phyloP scores from a whole-genome alignment of 2,113 vertebrate genomes.

The Cnemophilus loriae region DNA sequence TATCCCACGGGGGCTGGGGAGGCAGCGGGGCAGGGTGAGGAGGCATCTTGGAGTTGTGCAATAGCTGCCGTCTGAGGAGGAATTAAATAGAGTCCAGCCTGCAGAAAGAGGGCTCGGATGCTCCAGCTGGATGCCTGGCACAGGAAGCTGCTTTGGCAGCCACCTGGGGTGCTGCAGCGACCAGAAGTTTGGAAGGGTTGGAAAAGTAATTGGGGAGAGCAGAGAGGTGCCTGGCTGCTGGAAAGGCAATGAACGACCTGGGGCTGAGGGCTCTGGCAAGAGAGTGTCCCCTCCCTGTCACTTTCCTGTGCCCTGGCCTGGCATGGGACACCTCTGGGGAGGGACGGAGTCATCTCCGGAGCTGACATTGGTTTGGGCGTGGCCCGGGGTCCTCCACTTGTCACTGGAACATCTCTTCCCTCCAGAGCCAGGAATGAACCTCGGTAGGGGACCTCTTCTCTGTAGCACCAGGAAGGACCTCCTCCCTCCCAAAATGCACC shows the following conservation, averaged over 20 bases:
- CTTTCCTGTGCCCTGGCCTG: background rate
- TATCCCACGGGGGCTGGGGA: background rate
- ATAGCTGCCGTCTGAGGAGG: background rate
- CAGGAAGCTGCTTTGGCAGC: background rate
- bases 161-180: background rate
- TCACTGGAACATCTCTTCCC: background rate
- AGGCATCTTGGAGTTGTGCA: background rate
- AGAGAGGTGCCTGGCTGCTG: background rate
- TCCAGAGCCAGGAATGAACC: background rate
- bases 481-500: background rate
- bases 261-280: background rate
- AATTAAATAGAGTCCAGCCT: background rate
- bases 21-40: accelerated
- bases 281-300: background rate
- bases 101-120: background rate
- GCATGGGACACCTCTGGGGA: background rate
- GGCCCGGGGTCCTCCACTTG: background rate
- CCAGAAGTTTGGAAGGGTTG: background rate
- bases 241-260: background rate
- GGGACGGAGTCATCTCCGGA: background rate
- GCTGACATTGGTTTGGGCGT: background rate
- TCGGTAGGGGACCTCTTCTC: background rate
- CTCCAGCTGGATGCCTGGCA: background rate
- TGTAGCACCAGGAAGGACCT: background rate
- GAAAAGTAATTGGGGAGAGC: background rate